Conservation (phyloP, 2,797 vertebrate species). For the Nyctalus aviator region DNA sequence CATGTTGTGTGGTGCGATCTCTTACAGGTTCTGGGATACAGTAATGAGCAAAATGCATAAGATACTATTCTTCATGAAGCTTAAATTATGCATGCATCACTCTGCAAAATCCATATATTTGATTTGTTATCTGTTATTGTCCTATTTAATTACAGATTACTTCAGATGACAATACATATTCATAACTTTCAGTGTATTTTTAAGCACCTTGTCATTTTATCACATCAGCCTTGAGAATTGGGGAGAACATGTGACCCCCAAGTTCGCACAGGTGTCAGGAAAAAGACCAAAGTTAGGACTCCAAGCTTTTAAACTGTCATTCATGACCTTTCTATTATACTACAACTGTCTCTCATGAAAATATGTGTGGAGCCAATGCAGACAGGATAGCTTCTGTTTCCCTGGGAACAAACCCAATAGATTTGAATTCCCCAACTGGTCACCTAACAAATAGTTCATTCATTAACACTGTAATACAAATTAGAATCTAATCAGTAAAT, state of each 20-base stretch:
- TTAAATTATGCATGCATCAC: not conserved
- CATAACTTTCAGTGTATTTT: constrained; percentile 17
- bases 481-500: constrained; percentile 52
- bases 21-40: not conserved
- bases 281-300: not conserved
- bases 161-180: not conserved
- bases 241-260: not conserved
- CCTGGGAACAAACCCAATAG: not conserved
- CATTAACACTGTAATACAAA: constrained; percentile 2
- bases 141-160: constrained; percentile 39
- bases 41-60: constrained; percentile 21
- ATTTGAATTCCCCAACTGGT: constrained; percentile 8
- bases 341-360: not conserved
- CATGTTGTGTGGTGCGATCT: not conserved
- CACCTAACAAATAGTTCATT: constrained; percentile 45
- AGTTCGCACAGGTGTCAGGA: not conserved
- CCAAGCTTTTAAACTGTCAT: not conserved
- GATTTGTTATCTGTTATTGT: not conserved
- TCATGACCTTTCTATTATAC: not conserved
- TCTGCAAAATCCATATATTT: not conserved
- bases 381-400: not conserved
- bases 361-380: not conserved
- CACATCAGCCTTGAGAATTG: constrained; percentile 29
- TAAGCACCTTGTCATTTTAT: not conserved
- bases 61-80: not conserved